Evolutionary conservation across 2,888 invertebrate genomes (phyloP).

Genomic region (Fragum fragum): DNA sequence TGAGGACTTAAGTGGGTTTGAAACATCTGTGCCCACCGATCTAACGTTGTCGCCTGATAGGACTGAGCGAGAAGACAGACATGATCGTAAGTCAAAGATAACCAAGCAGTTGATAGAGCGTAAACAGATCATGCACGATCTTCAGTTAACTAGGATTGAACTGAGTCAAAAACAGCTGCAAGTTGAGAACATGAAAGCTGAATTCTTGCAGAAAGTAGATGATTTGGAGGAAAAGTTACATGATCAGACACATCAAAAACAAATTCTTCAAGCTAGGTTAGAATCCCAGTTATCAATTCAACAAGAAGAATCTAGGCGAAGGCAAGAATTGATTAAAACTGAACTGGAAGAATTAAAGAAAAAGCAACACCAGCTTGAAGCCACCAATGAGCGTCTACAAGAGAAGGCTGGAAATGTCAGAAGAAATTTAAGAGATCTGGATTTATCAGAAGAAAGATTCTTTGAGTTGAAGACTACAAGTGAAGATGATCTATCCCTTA

Average conservation of each 20-base stretch:
- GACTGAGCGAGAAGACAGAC: constrained; percentile 67
- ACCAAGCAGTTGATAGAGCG: constrained; percentile 85
- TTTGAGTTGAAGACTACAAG: constrained; percentile 77
- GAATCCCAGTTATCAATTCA: constrained; percentile 85
- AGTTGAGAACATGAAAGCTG: constrained; percentile 86
- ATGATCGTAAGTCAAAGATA: constrained; percentile 77
- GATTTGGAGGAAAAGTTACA: constrained; percentile 86
- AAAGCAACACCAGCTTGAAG: constrained; percentile 85
- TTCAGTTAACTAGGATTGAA: constrained; percentile 86
- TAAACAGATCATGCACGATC: constrained; percentile 86
- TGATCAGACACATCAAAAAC: constrained; percentile 85
- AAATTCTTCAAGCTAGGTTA: constrained; percentile 83
- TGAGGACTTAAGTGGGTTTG: constrained; percentile 84
- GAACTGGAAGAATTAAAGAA: constrained; percentile 84
- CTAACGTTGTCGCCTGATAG: constrained; percentile 85
- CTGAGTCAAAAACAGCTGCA: constrained; percentile 85
- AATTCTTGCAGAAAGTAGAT: constrained; percentile 84
- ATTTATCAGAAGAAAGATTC: constrained; percentile 84
- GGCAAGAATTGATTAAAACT: constrained; percentile 82
- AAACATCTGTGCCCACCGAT: constrained; percentile 86
- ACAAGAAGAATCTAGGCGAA: constrained; percentile 83
- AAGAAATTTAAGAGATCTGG: constrained; percentile 81
- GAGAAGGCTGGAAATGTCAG: constrained; percentile 85
- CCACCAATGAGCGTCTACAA: constrained; percentile 84
- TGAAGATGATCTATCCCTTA: constrained; percentile 84